Conservation (phyloP, 2,888 invertebrate genomes). For the Rhagonycha fulva region DNA sequence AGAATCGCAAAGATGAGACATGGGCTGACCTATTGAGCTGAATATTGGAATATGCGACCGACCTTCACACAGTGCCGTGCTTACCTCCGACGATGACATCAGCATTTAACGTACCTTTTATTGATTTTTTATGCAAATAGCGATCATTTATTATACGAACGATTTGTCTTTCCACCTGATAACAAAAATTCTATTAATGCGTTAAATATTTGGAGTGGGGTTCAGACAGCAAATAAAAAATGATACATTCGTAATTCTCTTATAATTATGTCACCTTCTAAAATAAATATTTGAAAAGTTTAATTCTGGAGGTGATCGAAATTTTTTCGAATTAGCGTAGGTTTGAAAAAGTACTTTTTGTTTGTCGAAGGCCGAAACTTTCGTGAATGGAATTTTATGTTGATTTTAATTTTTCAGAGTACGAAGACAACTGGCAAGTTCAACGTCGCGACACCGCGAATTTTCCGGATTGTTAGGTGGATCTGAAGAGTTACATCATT, state of each 20-base stretch:
- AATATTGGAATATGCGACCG: background rate
- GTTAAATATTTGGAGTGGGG: background rate
- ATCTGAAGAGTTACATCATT: conserved; percentile 60
- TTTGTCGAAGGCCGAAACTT: background rate
- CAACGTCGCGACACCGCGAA: conserved; percentile 59
- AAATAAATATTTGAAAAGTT: background rate
- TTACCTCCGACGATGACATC: background rate
- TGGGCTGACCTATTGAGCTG: background rate
- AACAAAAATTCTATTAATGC: background rate
- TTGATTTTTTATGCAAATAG: background rate
- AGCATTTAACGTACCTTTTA: background rate
- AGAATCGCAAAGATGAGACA: background rate
- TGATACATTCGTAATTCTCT: background rate
- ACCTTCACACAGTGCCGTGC: background rate
- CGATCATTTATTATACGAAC: background rate
- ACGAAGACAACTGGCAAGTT: conserved; percentile 57
- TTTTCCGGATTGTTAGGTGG: conserved; percentile 51
- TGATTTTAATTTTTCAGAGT: conserved; percentile 39
- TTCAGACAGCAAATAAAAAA: background rate
- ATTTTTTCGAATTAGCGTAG: background rate
- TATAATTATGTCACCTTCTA: background rate
- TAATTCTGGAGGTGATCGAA: background rate
- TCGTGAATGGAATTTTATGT: background rate
- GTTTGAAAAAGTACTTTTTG: background rate
- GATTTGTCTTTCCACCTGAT: background rate